phyloP scores from a whole-genome alignment of 2,888 invertebrate species.

The Opisthograptis luteolata region DNA sequence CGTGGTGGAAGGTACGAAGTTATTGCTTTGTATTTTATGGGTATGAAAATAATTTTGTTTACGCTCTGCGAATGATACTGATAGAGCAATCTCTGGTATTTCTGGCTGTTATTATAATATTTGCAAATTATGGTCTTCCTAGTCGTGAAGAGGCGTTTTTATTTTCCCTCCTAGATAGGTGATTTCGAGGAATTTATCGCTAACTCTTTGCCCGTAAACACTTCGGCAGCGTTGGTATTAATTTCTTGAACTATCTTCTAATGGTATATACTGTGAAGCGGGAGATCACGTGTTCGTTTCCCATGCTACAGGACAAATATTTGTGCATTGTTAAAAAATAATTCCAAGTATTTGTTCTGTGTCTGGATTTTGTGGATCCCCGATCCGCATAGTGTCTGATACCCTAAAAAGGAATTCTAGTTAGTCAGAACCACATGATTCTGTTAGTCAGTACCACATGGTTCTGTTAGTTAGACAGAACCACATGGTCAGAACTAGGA shows the following conservation, averaged over 20 bases:
- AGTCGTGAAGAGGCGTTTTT: slow-evolving; percentile 17
- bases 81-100: slow-evolving; percentile 23
- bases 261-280: too few relatives aligned
- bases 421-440: too few relatives aligned
- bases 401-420: too few relatives aligned
- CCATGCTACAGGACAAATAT: too few relatives aligned
- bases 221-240: slow-evolving; percentile 7
- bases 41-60: slow-evolving; percentile 29
- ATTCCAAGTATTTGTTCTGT: too few relatives aligned
- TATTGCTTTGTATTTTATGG: slow-evolving; percentile 24
- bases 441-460: too few relatives aligned
- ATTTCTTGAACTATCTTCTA: slow-evolving; percentile 3
- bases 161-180: slow-evolving; percentile 12
- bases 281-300: too few relatives aligned
- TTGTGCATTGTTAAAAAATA: too few relatives aligned
- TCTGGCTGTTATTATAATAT: slow-evolving; percentile 19
- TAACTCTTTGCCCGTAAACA: slow-evolving; percentile 23
- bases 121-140: slow-evolving; percentile 24
- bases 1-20: slow-evolving; percentile 23
- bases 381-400: too few relatives aligned
- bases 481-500: too few relatives aligned
- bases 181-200: slow-evolving; percentile 22
- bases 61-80: slow-evolving; percentile 20
- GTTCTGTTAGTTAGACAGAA: too few relatives aligned
- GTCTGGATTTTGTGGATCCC: too few relatives aligned